Evolutionary conservation across 2,888 invertebrate species (phyloP).

Genomic region (Euplagia quadripunctaria): DNA sequence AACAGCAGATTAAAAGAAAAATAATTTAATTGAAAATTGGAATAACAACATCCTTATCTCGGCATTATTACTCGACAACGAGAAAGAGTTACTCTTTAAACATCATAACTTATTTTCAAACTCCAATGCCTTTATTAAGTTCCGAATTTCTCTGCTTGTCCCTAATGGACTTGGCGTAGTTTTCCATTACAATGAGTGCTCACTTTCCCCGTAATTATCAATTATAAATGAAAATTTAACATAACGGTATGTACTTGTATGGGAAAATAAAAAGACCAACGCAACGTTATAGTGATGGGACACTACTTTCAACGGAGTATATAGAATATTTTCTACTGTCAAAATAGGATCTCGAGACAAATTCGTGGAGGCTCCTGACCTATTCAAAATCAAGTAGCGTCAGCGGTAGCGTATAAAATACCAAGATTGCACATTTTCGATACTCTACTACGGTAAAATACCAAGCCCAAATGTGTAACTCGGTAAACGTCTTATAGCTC

Average conservation of each 20-base stretch:
- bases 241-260: slow-evolving; percentile 32
- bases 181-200: slow-evolving; percentile 40
- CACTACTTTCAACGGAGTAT: neutral
- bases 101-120: neutral
- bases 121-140: neutral
- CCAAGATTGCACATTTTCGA: neutral
- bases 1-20: neutral
- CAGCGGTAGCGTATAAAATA: neutral
- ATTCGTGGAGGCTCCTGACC: neutral
- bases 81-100: too few relatives aligned
- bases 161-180: slow-evolving; percentile 24
- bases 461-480: neutral
- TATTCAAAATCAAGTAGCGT: neutral
- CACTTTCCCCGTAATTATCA: slow-evolving; percentile 43
- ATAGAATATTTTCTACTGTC: neutral
- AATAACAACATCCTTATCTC: neutral
- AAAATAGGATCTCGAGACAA: neutral
- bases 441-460: neutral
- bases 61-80: neutral
- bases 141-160: slow-evolving; percentile 17
- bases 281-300: slow-evolving; percentile 36
- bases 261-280: slow-evolving; percentile 25
- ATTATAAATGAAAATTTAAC: slow-evolving; percentile 39
- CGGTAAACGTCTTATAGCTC: too few relatives aligned
- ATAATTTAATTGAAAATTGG: neutral